Conservation (phyloP, 2,888 invertebrate genomes). For the Nymphalis c-album region DNA sequence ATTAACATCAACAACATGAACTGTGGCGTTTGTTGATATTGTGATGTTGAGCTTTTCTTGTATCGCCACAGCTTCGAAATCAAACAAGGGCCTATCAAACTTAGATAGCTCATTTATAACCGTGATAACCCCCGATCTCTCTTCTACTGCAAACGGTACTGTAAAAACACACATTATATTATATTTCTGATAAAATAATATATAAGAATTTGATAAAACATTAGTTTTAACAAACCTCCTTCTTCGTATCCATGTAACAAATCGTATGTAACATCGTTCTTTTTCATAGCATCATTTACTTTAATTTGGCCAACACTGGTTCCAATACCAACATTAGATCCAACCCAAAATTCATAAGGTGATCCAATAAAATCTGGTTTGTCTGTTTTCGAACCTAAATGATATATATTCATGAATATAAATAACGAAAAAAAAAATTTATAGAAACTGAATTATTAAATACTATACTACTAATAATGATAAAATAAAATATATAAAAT, state of each 20-base stretch:
- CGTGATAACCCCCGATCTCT: conserved; percentile 92
- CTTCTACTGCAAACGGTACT: conserved; percentile 96
- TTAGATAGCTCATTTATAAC: conserved; percentile 88
- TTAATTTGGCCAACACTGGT: conserved; percentile 93
- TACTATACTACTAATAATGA: no score
- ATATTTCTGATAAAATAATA: not conserved
- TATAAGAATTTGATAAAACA: not conserved
- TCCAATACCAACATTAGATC: conserved; percentile 91
- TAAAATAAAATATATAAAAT: no score
- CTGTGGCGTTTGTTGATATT: conserved; percentile 90
- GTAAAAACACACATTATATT: conserved; percentile 46
- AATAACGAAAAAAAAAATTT: no score
- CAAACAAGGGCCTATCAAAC: conserved; percentile 85
- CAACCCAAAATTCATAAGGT: conserved; percentile 95
- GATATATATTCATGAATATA: not conserved
- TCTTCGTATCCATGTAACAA: conserved; percentile 91
- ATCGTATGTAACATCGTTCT: conserved; percentile 87
- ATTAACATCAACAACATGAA: conserved; percentile 90
- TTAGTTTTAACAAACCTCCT: conserved; percentile 82
- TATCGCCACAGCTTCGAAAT: conserved; percentile 91
- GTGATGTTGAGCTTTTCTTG: conserved; percentile 82
- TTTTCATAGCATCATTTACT: conserved; percentile 86
- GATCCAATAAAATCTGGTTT: conserved; percentile 90
- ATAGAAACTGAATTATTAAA: no score
- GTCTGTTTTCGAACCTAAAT: conserved; percentile 75